These are phyloP conservation scores for Hemitrygon akajei DNA, from an alignment of 2,797 vertebrate species.

Conservation along the genomic window DNA sequence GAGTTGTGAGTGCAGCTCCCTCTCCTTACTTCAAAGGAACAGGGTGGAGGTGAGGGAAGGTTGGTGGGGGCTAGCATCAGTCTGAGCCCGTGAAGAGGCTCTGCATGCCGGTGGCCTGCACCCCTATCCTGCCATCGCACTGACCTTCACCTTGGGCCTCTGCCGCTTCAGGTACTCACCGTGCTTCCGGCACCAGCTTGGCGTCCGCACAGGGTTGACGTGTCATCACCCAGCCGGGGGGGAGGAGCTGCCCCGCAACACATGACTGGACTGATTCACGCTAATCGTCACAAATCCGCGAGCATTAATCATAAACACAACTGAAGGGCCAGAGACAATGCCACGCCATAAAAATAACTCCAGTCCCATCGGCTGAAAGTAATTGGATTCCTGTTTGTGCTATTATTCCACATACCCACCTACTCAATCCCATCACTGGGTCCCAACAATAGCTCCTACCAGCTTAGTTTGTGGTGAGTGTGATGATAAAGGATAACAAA, in stretches of 20 bases:
- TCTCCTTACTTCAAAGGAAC: background rate
- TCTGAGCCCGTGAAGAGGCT: background rate
- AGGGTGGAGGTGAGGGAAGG: no score
- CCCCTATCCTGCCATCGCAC: background rate
- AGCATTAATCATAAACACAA: conserved; percentile 44
- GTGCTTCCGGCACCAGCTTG: background rate
- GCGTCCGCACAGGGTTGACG: background rate
- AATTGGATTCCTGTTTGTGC: background rate
- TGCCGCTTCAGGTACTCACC: conserved; percentile 6
- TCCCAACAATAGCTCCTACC: background rate
- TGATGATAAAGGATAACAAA: background rate
- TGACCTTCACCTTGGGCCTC: background rate
- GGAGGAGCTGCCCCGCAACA: background rate
- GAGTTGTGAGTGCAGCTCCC: background rate
- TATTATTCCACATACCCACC: no score
- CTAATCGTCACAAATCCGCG: conserved; percentile 45
- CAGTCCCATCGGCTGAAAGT: background rate
- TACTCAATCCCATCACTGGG: background rate
- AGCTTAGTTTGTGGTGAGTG: background rate
- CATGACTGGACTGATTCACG: background rate
- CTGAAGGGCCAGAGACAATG: conserved; percentile 48
- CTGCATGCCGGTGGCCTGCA: background rate
- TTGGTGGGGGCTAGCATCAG: background rate
- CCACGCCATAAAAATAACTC: conserved; percentile 48
- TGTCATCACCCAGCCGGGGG: background rate